phyloP scores from a whole-genome alignment of 2,113 vertebrate genomes.

The Chamaea fasciata region DNA sequence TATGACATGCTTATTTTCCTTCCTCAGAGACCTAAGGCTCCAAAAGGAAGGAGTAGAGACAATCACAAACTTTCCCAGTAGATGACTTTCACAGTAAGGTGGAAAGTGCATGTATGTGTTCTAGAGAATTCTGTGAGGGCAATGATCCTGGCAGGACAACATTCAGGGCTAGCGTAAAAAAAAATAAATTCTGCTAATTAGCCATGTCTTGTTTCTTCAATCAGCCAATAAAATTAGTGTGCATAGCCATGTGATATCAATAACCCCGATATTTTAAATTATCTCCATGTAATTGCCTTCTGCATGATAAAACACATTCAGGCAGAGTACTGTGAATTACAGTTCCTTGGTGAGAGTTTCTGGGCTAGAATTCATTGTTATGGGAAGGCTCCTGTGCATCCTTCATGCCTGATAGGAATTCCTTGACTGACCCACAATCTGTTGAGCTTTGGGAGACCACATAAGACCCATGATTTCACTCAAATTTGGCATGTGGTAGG shows the following conservation, averaged over 20 bases:
- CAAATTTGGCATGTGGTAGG: background rate
- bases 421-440: background rate
- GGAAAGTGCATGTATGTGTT: background rate
- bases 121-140: background rate
- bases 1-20: background rate
- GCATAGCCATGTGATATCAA: background rate
- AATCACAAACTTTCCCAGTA: background rate
- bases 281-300: background rate
- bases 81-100: background rate
- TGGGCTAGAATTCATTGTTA: background rate
- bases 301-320: background rate
- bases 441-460: background rate
- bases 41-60: conserved; percentile 1
- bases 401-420: background rate
- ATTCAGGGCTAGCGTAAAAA: background rate
- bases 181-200: background rate
- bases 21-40: background rate
- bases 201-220: background rate
- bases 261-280: background rate
- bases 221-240: background rate
- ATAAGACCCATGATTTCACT: background rate
- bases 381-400: background rate
- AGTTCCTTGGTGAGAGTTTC: background rate
- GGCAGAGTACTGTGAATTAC: background rate
- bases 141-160: background rate